A percentile compares a stretch with the other conserved stretches of the same genome.
Evolutionary conservation across 2,113 vertebrate genomes (phyloP).

Genomic region (Oxyura jamaicensis): DNA sequence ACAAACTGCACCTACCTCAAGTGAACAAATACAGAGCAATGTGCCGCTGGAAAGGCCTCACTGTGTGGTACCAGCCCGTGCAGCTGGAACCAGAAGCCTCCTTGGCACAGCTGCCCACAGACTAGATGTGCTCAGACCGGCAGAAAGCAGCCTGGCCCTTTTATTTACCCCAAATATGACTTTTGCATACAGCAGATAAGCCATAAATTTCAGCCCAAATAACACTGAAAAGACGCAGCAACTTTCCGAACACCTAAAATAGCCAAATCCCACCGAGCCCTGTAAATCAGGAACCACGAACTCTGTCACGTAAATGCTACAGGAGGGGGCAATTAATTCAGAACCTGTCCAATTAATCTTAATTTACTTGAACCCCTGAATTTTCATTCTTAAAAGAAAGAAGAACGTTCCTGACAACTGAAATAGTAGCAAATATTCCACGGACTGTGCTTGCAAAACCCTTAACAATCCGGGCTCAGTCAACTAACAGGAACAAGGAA

Average conservation of each 20-base stretch:
- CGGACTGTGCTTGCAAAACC: not conserved
- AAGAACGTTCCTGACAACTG: not conserved
- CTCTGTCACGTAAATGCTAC: not conserved
- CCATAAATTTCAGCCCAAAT: not conserved
- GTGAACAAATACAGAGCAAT: not conserved
- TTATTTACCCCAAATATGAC: not conserved
- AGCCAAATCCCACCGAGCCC: not conserved
- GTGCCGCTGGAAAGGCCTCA: not conserved
- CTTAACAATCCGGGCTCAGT: not conserved
- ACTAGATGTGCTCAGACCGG: not conserved
- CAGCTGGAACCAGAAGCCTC: not conserved
- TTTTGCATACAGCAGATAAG: not conserved
- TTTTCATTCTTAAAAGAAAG: not conserved
- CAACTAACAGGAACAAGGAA: not conserved
- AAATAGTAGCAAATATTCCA: not conserved
- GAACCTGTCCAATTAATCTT: not conserved
- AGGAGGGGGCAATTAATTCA: not conserved
- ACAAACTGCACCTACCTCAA: not conserved
- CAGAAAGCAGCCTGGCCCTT: not conserved
- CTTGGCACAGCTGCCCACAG: not conserved
- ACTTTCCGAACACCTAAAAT: not conserved
- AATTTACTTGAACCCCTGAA: not conserved
- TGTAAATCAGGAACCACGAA: not conserved
- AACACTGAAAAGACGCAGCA: not conserved
- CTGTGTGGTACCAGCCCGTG: fast-evolving